Evolutionary conservation across 2,113 vertebrate species (phyloP), one percentile per base, ranked within the genome.

Genomic region (Neogobius melanostomus): DNA sequence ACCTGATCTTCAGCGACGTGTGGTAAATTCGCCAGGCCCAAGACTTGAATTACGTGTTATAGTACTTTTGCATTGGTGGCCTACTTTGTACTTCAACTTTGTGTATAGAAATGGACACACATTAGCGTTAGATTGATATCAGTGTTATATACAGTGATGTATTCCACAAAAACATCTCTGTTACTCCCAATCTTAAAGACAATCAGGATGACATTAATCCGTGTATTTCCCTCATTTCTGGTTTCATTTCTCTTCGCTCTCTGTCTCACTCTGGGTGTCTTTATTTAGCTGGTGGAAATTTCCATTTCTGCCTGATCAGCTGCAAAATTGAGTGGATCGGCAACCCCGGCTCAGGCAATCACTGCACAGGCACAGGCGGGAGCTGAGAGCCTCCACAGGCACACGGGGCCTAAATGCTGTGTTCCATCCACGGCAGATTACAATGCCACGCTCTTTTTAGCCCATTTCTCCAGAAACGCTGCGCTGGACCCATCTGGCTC

Each of bases 261-360:
- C 56, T 42, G 21, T 11, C 21, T 57, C 21, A 12, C 54, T 4
- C 21, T 4, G 28, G 28, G 7, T 44, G 11, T 14, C 75, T 77
- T 76, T 70, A 63, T 28, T 78, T 53, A 36, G 49, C 6, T 73
- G 65, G 52, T 82, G 66, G 74, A 79, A 66, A 75, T 79, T 77
- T 80, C 65, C 77, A 87, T 86, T 89, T 86, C 90, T 88, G 69
- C 76, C 72, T 82, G 80, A 89, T 81, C 82, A 84, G 79, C 74
- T 76, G 72, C 75, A 79, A 85, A 85, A 84, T 80, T 81, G 72
- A 88, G 53, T 74, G 69, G 17, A 53, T 78, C 64, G 74, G 65
- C 67, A 60, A 44, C 46, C 67, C 12, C 6, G 56, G 28, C 56
- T 63, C 44, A 54, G 11, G 66, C 43, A 66, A 63, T 53, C 62